Conservation (phyloP, 2,888 invertebrate species). For the Pachycephus smyrnensis region DNA sequence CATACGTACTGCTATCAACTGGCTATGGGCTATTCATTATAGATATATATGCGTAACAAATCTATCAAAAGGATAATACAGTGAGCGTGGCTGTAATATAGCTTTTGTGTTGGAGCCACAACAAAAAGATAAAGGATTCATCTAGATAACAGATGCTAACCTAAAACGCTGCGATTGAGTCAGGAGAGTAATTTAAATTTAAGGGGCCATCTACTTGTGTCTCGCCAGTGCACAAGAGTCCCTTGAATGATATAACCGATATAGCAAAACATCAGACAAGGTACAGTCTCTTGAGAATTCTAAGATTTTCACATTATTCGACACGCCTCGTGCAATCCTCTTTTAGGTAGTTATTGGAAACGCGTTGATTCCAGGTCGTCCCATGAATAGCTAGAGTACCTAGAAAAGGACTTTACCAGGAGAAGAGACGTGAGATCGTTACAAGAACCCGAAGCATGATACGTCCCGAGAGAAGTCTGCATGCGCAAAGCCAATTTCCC, state of each 20-base stretch:
- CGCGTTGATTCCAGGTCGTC: not conserved
- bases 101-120: not conserved
- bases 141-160: not conserved
- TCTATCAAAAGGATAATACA: not conserved
- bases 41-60: not conserved
- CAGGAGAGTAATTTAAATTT: not conserved
- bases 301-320: not conserved
- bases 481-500: conserved; percentile 62
- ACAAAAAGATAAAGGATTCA: not conserved
- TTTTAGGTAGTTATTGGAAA: not conserved
- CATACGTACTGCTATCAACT: not conserved
- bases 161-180: not conserved
- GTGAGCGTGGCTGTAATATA: not conserved
- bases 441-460: conserved; percentile 44
- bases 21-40: not conserved
- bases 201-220: not conserved
- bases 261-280: not conserved
- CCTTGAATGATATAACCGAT: not conserved
- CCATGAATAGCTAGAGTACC: not conserved
- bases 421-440: conserved; percentile 52
- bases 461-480: conserved; percentile 57
- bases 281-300: not conserved
- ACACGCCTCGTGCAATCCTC: not conserved
- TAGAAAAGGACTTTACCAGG: not conserved
- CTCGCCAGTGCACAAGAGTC: not conserved